Evolutionary conservation across 2,113 vertebrate species (phyloP), one percentile per base, ranked within the genome.

Genomic region (Haliaeetus leucogaster): DNA sequence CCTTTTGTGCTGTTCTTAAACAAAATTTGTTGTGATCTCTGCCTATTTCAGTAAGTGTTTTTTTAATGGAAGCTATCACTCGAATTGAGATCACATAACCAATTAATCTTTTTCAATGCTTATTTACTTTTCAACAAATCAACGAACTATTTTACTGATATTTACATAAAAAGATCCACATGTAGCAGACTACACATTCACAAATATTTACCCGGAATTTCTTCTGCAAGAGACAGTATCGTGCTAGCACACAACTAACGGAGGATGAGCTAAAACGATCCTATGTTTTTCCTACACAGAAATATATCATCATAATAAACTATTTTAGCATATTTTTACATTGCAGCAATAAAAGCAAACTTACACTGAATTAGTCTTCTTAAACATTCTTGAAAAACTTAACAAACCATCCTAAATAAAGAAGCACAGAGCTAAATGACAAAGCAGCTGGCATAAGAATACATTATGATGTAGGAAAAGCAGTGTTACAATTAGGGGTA

Each of bases 341-440:
- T 53, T 89, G 86, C 71, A 94, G 36, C 79, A 96, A 96, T 95
- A 91, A 93, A 96, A 91, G 77, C 53, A 89, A 95, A 86, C 55
- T 63, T 96, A 76, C 21, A 86, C 2, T 74, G 68, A 95, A 86
- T 91, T 86, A 82, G 16, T 59, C 50, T 8, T 50, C 48, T 79
- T 65, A 95, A 85, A 86, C 88, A 82, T 95, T 95, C 62, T 50
- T 88, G 3, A 85, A 95, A 96, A 95, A 63, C 15, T 76, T 89
- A 95, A 82, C 68, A 84, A 53, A 95, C 2, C 13, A 66, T 43
- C 10, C 22, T 50, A 68, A 36, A 13, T 52, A 34, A 80, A 52
- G 38, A 42, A 78, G 20, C 26, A 53, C 9, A 4, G 0, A 47
- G 32, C 10, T 48, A 77, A 85, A 43, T 15, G 21, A 67, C 20